Evolutionary conservation across 2,888 invertebrate species (phyloP), one percentile per base, ranked within the genome.

Genomic region (Epistrophella euchroma): DNA sequence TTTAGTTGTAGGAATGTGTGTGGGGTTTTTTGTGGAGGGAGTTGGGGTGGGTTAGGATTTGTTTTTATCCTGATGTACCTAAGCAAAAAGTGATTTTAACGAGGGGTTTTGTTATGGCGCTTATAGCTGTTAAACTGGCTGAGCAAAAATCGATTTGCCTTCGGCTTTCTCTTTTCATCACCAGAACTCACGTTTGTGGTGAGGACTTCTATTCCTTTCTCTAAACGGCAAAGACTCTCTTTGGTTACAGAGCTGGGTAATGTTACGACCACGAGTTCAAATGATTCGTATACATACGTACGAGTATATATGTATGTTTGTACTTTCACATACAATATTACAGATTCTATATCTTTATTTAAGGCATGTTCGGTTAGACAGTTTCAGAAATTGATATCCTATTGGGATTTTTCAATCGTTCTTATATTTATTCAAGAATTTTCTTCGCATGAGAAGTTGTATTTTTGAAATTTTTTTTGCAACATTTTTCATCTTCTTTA

Each of bases 91-190:
- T 50, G 52, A 52, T 52, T 68, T 68, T 68, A 68, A 52, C 68
- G 52, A 68, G n/a, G 50, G 68, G 22, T 22, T 68, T 68, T 52
- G 68, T 68, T 68, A 68, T 68, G 50, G 25, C 35, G 37, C 68
- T 68, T 68, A 68, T 68, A 35, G 52, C 52, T 68, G 52, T 68
- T 68, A 68, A 68, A 68, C 68, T 37, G 52, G 52, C 52, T 68
- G 68, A 68, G 68, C 37, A 68, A 52, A 68, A 50, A 68, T 68
- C 68, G 68, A 68, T 68, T 68, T 52, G 35, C 52, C 68, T 52
- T 47, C 10, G 25, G 56, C 25, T 52, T 68, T n/a, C 52, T 47
- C 68, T 25, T 52, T 68, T 37, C 52, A 52, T 52, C 52, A 68
- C 32, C 32, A 68, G 15, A 52, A n/a, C 22, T 68, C 25, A 68